Percentiles rank a stretch among this genome's conserved stretches.
These are phyloP conservation scores for Cryptotermes secundus DNA, from an alignment of 1,140 invertebrate species.

Conservation along the genomic window DNA sequence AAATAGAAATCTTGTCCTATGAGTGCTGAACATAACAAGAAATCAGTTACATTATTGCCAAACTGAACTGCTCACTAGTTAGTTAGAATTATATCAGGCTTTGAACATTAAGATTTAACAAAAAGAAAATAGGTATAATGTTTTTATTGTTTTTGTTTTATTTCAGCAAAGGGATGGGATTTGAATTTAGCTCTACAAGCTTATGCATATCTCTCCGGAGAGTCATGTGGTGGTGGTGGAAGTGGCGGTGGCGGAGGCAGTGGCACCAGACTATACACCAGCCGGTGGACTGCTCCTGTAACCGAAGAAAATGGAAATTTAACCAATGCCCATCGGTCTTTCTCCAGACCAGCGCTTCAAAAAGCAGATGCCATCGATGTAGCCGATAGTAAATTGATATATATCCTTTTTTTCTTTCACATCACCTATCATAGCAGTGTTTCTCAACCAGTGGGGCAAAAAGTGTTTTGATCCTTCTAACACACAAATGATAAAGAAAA, in stretches of 20 bases:
- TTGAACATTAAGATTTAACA: no score
- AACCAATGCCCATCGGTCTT: conserved; percentile 31
- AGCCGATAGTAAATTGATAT: conserved; percentile 33
- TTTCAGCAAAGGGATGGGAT: conserved; percentile 35
- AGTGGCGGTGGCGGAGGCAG: neutral
- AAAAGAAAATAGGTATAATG: no score
- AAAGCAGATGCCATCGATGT: conserved; percentile 37
- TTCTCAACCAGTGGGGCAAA: no score
- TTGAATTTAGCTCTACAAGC: conserved; percentile 27
- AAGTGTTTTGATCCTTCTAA: no score
- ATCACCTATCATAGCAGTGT: neutral
- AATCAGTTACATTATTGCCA: no score
- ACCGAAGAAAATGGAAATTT: conserved; percentile 29
- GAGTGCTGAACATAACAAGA: no score
- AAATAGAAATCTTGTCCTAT: no score
- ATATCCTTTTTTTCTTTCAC: neutral
- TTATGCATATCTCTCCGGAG: conserved; percentile 11
- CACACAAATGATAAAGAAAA: no score
- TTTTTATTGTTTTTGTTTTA: neutral
- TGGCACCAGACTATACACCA: neutral
- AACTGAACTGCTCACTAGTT: no score
- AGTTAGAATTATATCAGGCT: no score
- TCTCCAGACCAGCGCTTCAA: conserved; percentile 31
- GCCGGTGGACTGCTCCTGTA: conserved; percentile 37
- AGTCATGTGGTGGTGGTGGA: conserved; percentile 8